Base-by-base conservation (phyloP, 2,797 vertebrate genomes). In the Rhinatrema bivittatum region DNA sequence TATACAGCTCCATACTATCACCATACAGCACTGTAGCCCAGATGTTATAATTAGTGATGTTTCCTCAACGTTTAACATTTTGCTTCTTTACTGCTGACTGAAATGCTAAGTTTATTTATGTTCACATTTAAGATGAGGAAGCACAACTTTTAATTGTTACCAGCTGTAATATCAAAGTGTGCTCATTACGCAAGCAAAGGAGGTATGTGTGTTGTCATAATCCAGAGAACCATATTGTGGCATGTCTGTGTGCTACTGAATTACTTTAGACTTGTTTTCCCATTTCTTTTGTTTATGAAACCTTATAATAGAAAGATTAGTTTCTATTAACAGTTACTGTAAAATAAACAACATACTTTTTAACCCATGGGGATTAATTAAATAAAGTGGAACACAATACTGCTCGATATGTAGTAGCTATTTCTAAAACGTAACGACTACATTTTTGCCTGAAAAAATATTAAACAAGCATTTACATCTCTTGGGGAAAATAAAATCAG, bases 21-120 rank as follows among this genome's bases (percentile, higher is more conserved):
- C 72, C 60, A 66, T 50, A 69, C 48, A 35, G 11, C 58, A 60
- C 7, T 14, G 20, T 3, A 42, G 7, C 25, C 75, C 77, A 78
- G 68, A 80, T 70, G 72, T 65, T 64, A 68, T 60, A 79, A 78
- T 72, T 62, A 82, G 61, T 56, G 68, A 41, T 77, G 78, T 78
- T 81, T 79, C 87, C 73, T 60, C 74, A 78, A 62, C 26, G 66
- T 37, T 66, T 59, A 71, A 53, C 50, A 55, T 62, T 70, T 81
- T 68, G 56, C 55, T 39, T 62, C 31, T 54, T 56, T 21, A 39
- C 5, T 20, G 25, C 36, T 56, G 44, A 26, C 37, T 25, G 16
- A 56, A 76, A 72, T 62, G 58, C 16, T 47, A 44, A 63, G 57
- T 82, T 81, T 81, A 81, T 75, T 80, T 81, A 74, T 45, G 33